Evolutionary conservation across 2,888 invertebrate species (phyloP).

Genomic region (Pyrrhosoma nymphula): DNA sequence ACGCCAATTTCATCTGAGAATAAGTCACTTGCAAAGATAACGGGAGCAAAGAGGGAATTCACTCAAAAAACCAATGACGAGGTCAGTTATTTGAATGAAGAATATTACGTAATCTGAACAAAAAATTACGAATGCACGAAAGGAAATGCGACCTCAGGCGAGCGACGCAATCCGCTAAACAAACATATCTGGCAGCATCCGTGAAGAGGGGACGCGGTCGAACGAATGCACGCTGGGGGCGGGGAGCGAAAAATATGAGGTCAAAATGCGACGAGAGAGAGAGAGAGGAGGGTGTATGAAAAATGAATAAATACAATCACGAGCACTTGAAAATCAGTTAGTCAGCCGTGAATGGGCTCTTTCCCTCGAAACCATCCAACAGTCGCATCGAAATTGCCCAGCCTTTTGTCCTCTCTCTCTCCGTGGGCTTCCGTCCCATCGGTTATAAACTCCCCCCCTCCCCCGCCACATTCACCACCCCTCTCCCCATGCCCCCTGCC

Average conservation of each 20-base stretch:
- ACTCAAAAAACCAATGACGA: too few relatives aligned
- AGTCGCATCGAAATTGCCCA: conserved; percentile 58
- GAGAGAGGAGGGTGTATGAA: not conserved
- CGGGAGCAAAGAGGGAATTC: too few relatives aligned
- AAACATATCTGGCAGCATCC: not conserved
- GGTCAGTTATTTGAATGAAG: too few relatives aligned
- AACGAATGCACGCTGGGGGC: not conserved
- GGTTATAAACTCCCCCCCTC: not conserved
- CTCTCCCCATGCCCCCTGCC: too few relatives aligned
- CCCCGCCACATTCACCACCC: not conserved
- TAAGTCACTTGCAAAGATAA: too few relatives aligned
- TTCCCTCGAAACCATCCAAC: conserved; percentile 54
- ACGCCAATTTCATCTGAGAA: too few relatives aligned
- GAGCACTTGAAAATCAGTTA: conserved; percentile 60
- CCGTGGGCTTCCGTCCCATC: not conserved
- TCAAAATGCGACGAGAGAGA: not conserved
- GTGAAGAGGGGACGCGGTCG: not conserved
- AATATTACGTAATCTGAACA: too few relatives aligned
- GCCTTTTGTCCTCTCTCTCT: not conserved
- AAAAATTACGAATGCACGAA: not conserved
- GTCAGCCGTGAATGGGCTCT: conserved; percentile 45
- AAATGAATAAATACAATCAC: conserved; percentile 11
- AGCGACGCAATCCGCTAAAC: not conserved
- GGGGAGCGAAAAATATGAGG: not conserved
- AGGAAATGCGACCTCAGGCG: not conserved